These are phyloP conservation scores for Muraenolepis orangiensis DNA, from an alignment of 2,797 vertebrate species.

Conservation along the genomic window DNA sequence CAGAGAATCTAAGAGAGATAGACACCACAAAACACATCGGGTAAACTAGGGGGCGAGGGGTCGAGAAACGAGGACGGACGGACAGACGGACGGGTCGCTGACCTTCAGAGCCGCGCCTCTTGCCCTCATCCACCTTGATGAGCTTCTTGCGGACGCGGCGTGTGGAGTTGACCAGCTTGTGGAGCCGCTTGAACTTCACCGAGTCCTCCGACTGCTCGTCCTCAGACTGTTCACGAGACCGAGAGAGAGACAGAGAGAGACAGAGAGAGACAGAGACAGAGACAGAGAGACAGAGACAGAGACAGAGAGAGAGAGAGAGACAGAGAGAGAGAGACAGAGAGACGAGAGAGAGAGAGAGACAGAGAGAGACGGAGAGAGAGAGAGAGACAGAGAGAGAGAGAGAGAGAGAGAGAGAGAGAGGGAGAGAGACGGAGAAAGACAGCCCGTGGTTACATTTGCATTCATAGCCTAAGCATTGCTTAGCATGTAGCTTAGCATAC, in stretches of 20 bases:
- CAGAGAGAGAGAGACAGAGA: too few relatives aligned
- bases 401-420: not conserved
- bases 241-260: slow-evolving; percentile 19
- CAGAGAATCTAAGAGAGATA: slow-evolving; percentile 69
- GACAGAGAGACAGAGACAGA: not conserved
- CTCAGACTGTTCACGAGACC: slow-evolving; percentile 97
- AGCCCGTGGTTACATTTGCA: not conserved
- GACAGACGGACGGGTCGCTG: slow-evolving; percentile 30
- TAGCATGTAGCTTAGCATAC: not conserved
- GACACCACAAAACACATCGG: not conserved
- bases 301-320: not conserved
- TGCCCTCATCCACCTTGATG: slow-evolving; percentile 95
- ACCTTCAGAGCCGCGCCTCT: slow-evolving; percentile 91
- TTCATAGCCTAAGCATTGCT: not conserved
- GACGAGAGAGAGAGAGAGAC: too few relatives aligned
- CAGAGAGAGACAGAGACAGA: slow-evolving; percentile 6
- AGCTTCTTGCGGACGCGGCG: slow-evolving; percentile 95
- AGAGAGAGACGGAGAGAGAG: too few relatives aligned
- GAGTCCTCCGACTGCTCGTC: slow-evolving; percentile 97
- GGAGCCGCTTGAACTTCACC: slow-evolving; percentile 95
- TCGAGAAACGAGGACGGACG: not conserved
- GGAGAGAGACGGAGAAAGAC: not conserved
- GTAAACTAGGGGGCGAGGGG: not conserved
- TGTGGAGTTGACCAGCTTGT: slow-evolving; percentile 97
- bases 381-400: not conserved